Conservation (phyloP, 2,888 invertebrate genomes). For the Keiferia lycopersicella region DNA sequence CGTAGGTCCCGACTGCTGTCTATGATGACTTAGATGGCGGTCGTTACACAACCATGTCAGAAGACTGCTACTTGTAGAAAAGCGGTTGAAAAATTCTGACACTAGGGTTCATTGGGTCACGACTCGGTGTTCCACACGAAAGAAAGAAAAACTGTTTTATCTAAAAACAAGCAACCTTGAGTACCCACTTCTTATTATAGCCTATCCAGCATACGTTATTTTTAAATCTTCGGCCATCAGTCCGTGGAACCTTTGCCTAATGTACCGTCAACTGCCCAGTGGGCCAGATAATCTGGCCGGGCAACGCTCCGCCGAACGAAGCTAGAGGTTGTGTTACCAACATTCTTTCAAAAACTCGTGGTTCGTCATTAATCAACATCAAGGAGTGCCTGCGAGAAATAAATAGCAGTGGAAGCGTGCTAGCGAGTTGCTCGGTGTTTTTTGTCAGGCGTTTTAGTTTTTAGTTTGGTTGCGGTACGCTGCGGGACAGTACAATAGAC, state of each 20-base stretch:
- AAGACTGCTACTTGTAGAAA: too few relatives aligned
- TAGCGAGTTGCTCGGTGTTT: constrained; percentile 16
- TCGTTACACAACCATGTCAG: too few relatives aligned
- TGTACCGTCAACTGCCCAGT: constrained; percentile 21
- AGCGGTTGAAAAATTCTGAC: too few relatives aligned
- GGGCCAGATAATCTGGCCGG: constrained; percentile 21
- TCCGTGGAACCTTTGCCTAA: constrained; percentile 23
- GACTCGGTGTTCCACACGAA: too few relatives aligned
- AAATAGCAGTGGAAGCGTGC: constrained; percentile 13
- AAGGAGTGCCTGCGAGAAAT: constrained; percentile 15
- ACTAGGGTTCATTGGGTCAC: too few relatives aligned
- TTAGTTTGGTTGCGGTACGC: background rate
- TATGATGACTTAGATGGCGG: too few relatives aligned
- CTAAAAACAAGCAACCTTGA: background rate
- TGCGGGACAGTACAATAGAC: too few relatives aligned
- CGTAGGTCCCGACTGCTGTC: too few relatives aligned
- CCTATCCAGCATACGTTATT: constrained; percentile 2
- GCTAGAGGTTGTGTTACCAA: constrained; percentile 10
- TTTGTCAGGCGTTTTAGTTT: constrained; percentile 17
- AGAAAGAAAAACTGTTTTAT: background rate
- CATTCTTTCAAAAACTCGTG: constrained; percentile 19
- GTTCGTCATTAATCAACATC: constrained; percentile 19
- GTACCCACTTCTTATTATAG: background rate
- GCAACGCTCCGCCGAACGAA: constrained; percentile 13
- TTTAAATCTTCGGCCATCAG: constrained; percentile 1